Evolutionary conservation across 2,797 vertebrate species (phyloP), one percentile per base, ranked within the genome.

Genomic region (Notoglanidium macrostoma): DNA sequence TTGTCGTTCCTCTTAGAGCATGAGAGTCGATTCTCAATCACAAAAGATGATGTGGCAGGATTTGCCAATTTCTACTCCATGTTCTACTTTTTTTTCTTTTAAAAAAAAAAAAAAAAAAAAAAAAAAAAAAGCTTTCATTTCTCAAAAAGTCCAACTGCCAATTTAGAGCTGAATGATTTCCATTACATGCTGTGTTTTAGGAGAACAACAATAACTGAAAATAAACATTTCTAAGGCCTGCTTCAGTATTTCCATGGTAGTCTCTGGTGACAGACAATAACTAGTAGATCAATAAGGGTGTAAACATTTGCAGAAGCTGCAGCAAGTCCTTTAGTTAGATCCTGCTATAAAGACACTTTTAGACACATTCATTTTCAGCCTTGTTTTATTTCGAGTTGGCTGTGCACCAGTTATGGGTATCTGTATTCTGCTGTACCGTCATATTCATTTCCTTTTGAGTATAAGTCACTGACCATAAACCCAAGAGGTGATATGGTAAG

Each of bases 251-350:
- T 67, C 32, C 6, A 26, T 35, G 80, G 90, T 82, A 88, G 91
- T 88, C 87, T 76, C 74, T 91, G 80, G 86, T 61, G 55, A 40
- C 55, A 26, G 55, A 59, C 35, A 79, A 57, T 79, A 80, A 44
- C 81, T 76, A 73, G 87, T 90, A 72, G 55, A 93, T 86, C 61
- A 85, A 88, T 63, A 79, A 63, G 87, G 86, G 85, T 89, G 67
- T 86, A 90, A 68, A 81, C 90, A 44, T 7, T 73, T 87, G 90
- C 86, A 15, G 32, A 40, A 35, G 77, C 19, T 23, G 35, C 55
- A 15, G 77, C 12, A 80, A 80, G 61, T 44, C 78, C 54, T 35
- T 79, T 32, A 21, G 44, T 55, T 78, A 32, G 51, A 55, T 32
- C 51, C 29, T 1, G 32, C 32, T 59, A 32, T 59, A 40, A 79